Evolutionary conservation across 2,113 vertebrate species (phyloP).

Genomic region (Psammodynastes pulverulentus): DNA sequence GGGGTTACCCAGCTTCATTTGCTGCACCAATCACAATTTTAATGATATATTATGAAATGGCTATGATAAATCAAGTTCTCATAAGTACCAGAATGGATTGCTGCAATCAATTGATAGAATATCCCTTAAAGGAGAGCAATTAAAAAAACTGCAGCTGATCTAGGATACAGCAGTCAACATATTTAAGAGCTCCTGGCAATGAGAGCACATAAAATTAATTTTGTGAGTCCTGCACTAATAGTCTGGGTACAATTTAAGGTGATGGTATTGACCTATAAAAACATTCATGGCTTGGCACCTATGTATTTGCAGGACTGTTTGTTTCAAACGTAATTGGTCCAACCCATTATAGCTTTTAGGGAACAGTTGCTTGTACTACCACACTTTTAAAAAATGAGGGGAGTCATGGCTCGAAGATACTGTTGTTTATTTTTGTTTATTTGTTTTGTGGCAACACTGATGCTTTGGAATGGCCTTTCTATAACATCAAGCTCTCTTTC

Average conservation of each 20-base stretch:
- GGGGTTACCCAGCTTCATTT: neutral
- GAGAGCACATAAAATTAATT: neutral
- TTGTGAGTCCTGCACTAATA: neutral
- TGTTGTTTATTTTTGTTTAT: neutral
- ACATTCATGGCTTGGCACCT: neutral
- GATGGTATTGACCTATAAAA: neutral
- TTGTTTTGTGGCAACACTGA: neutral
- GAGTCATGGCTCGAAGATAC: neutral
- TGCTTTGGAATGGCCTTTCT: neutral
- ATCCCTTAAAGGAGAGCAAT: neutral
- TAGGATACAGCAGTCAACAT: neutral
- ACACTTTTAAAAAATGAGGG: neutral
- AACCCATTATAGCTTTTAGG: neutral
- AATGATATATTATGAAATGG: neutral
- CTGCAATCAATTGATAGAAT: neutral
- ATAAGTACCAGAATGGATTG: neutral
- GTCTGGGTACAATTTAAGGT: neutral
- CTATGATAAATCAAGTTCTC: neutral
- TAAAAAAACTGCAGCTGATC: neutral
- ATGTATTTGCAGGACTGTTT: neutral
- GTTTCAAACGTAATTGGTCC: neutral
- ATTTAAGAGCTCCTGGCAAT: neutral
- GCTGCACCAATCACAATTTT: neutral
- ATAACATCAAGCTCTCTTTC: neutral
- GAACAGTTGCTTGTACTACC: neutral